Conservation (phyloP, 2,888 invertebrate genomes). For the Notodonta dromedarius region DNA sequence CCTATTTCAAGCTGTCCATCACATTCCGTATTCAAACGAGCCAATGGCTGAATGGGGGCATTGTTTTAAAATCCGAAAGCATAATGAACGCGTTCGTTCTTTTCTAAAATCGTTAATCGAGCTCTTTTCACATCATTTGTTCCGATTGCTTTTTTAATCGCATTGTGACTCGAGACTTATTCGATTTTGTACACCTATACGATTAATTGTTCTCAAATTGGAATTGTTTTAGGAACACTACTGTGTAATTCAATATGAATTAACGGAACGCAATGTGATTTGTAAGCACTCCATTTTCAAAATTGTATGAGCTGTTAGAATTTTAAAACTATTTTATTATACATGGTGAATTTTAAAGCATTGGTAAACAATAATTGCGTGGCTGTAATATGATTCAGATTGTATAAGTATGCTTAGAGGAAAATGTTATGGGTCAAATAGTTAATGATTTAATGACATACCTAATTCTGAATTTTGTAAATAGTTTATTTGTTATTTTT, state of each 20-base stretch:
- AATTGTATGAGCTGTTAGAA: neutral
- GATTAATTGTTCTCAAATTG: conserved; percentile 58
- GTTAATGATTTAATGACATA: too few species aligned
- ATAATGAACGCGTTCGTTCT: conserved; percentile 70
- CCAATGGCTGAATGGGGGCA: conserved; percentile 72
- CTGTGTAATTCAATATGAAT: conserved; percentile 81
- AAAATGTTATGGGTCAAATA: too few species aligned
- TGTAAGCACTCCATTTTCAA: conserved; percentile 35
- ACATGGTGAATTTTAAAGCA: neutral
- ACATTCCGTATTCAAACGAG: conserved; percentile 77
- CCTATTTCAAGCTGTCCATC: conserved; percentile 49
- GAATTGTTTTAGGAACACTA: conserved; percentile 63
- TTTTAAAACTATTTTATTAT: neutral
- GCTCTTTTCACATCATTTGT: conserved; percentile 80
- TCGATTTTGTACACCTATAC: conserved; percentile 55
- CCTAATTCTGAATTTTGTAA: too few species aligned
- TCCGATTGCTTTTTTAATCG: conserved; percentile 60
- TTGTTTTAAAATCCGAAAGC: conserved; percentile 79
- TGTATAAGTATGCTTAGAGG: too few species aligned
- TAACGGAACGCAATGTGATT: conserved; percentile 71
- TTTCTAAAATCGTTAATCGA: conserved; percentile 77
- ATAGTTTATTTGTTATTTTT: too few species aligned
- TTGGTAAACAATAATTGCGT: too few species aligned
- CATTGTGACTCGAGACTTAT: conserved; percentile 60
- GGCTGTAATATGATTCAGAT: too few species aligned